A percentile compares a stretch with the other conserved stretches of the same genome.
These are phyloP conservation scores for Phalloptychus januarius DNA, from an alignment of 2,797 vertebrate species.

Conservation along the genomic window DNA sequence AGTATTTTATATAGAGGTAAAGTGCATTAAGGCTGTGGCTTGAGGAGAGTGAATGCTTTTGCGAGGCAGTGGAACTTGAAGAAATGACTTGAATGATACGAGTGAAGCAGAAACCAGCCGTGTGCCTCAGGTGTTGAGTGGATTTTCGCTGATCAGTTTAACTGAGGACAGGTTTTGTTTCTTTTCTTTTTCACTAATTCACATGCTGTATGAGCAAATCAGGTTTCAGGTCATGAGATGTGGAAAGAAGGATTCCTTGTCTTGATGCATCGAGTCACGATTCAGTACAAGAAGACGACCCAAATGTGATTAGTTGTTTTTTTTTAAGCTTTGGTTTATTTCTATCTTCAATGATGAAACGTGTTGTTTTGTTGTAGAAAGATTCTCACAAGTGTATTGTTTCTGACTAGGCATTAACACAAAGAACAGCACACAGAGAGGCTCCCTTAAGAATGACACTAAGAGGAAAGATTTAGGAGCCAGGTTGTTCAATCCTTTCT, in stretches of 20 bases:
- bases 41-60: background rate
- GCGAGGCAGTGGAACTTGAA: background rate
- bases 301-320: background rate
- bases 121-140: background rate
- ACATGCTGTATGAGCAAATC: constrained; percentile 18
- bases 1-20: background rate
- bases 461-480: background rate
- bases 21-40: background rate
- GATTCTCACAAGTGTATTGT: background rate
- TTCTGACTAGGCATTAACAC: background rate
- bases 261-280: background rate
- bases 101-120: background rate
- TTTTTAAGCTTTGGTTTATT: background rate
- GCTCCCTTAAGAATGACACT: background rate
- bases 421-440: background rate
- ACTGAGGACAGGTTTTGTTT: background rate
- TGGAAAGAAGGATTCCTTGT: background rate
- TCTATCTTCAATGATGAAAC: background rate
- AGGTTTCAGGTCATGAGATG: constrained; percentile 19
- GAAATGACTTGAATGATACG: background rate
- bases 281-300: background rate
- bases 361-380: background rate
- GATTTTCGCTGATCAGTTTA: background rate
- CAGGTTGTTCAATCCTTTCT: background rate
- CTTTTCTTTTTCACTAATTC: background rate